Evolutionary conservation across 2,888 invertebrate genomes (phyloP), one percentile per base, ranked within the genome.

Genomic region (Nudaria mundana): DNA sequence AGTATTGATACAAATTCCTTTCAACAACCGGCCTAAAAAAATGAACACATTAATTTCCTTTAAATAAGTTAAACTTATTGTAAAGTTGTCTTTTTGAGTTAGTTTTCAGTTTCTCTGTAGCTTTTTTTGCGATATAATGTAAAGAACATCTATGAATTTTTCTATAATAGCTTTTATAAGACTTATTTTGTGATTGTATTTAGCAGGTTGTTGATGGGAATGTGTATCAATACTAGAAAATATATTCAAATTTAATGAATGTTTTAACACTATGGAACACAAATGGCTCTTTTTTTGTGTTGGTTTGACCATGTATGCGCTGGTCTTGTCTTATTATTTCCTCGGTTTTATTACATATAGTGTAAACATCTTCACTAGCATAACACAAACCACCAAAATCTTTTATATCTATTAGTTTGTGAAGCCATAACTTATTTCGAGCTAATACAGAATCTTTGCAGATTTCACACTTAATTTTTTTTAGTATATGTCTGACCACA

Each of bases 351-450:
- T 6, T 25, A 16, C 29, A 38, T 11, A 35, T 12, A 11, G 18
- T 31, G 26, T 25, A 38, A 31, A 38, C 38, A 25, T 34, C 40
- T 40, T 40, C 34, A 29, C 31, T 30, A 23, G 36, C 18, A 13
- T 31, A 36, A 10, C 31, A 41, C 8, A 37, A 14, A 6, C 25
- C 37, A 25, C 31, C 35, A 11, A 39, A 31, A 12, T 23, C 25
- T 35, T 13, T 18, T 10, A 35, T 20, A 30, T 14, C 18, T 11
- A 23, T 39, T n/a, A 35, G 11, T 16, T 24, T 33, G 4, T 33
- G 33, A 25, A 20, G 12, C 25, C 20, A 20, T 20, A 36, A 16
- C 6, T 29, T 11, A 5, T 11, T 14, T 2, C 33, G 22, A 11
- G 24, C 10, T 31, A 31, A 10, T 12, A 5, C 11, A 14, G 11